Base-by-base conservation (phyloP, 2,113 vertebrate species). In the Saguinus imperator region DNA sequence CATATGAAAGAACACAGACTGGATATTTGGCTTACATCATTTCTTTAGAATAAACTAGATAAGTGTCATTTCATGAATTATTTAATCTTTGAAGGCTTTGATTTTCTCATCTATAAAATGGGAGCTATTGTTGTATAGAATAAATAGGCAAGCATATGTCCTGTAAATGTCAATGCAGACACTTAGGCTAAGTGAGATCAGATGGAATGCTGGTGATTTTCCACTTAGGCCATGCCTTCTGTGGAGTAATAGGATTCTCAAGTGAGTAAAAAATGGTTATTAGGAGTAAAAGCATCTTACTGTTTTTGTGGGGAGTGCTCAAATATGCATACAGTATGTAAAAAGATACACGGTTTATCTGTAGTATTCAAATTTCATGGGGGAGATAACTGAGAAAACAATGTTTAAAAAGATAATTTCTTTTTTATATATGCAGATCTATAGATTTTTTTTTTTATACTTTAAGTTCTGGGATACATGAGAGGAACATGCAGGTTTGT, bases 41-140 rank as follows among this genome's bases (percentile, higher is more conserved):
- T 92, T 61, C 7, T 82, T 37, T 83, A 32, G 21, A 0, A 48
- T n/a, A 3, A 23, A n/a, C 37, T 3, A 13, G 2, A 2, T 72
- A 82, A 3, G 7, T 40, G n/a, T 90, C 2, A 4, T 5, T 2
- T 0, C 40, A 2, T 8, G 93, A 94, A 27, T 58, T 25, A 37
- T 66, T 89, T 52, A 94, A 76, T 72, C 5, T 84, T 55, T 45
- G 52, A 45, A 2, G 16, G 1, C n/a, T 92, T 80, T 58, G 23
- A 14, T 55, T 29, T 50, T 83, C 20, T 96, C 3, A 68, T 77
- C 70, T 97, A 52, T 87, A 77, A 93, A 94, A 94, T 37, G 35
- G 18, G 18, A 79, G 18, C 77, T 40, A 77, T 72, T 29, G n/a
- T 73, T 48, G 4, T 35, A 1, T 4, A 27, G 6, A 58, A 68